Base-by-base conservation (phyloP, 2,797 vertebrate species). In the Schizothorax lantsangensis region DNA sequence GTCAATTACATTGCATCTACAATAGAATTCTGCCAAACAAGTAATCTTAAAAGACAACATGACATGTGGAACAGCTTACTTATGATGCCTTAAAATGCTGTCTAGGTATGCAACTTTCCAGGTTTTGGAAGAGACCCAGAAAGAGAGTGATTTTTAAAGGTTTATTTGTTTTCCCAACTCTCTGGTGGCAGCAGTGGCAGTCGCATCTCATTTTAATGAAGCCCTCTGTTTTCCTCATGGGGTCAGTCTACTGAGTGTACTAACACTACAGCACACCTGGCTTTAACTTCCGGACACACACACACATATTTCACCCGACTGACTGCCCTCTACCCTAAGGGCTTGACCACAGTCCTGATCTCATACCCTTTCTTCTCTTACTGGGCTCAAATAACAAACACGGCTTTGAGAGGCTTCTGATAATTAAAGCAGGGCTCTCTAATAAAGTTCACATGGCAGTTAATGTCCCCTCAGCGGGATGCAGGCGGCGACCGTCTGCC, bases 331-430 rank as follows among this genome's bases (percentile, higher is more conserved):
- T 30, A 57, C 33, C 71, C 59, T 23, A 14, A 88, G 89, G 83
- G 84, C 52, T 15, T 83, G 74, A 89, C 64, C 82, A 81, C 59
- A 59, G 4, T 68, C 72, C 59, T 88, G 59, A 14, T 83, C 54
- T 62, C 19, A 6, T 68, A 79, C 49, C 47, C 72, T 86, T 84
- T 91, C 80, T 87, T 90, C 88, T 88, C 84, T 92, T 90, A 87
- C 89, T 71, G 30, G 57, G 84, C 86, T 84, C 81, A 77, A 86
- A 92, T 92, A 94, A 92, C 92, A 94, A 94, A 94, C 89, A 91
- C 69, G 5, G 47, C 77, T 84, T 85, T 80, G 79, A 88, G 78
- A 40, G 62, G 84, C 45, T 87, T 88, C 85, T 86, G 89, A 91
- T 87, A 89, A 90, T 89, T 88, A 88, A 86, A 88, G 64, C 84